Evolutionary conservation across 2,888 invertebrate species (phyloP), one percentile per base, ranked within the genome.

Genomic region (Nymphalis c-album): DNA sequence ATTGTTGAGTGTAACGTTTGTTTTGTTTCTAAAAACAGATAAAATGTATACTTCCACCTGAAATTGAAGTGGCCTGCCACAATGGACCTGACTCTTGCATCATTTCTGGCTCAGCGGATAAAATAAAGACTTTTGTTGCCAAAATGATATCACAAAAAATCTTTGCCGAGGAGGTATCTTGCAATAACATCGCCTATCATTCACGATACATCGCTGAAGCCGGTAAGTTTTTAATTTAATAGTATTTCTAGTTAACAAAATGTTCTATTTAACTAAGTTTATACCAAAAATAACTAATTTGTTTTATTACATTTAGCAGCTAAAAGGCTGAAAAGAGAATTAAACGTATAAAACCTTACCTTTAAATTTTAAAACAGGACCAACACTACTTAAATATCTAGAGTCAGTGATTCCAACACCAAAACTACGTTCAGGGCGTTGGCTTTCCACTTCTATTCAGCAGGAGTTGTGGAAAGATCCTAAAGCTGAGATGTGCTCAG

Each of bases 381-480:
- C 96, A 0, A 93, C 91, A 51, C 92, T 97, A 51, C 82, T 95
- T 2, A 91, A 94, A 63, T 94, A 95, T 74, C 80, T 97, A 64
- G 93, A 90, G 22, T 84, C 94, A 78, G 94, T 95, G 0, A 95
- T 96, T 57, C 93, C 94, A 0, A 77, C 92, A 0, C 95, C 96
- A 0, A 95, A 95, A 76, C 84, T 88, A 1, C 93, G 98, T 22
- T 95, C 96, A 0, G 80, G 92, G 0, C 95, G 95, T 70, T 98
- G 98, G 98, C 86, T 98, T 13, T 97, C 97, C 69, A 95, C 97
- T 0, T 98, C 98, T 0, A 93, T 97, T 1, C 95, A 96, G 0
- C 93, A 93, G 70, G 83, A 87, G 1, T 89, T 95, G 61, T 97
- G 97, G 97, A 94, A 94, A 83, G 40, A 10, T 40, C 40, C 10